Conservation (phyloP, 1,140 invertebrate genomes). For the Papilio aristodemus region DNA sequence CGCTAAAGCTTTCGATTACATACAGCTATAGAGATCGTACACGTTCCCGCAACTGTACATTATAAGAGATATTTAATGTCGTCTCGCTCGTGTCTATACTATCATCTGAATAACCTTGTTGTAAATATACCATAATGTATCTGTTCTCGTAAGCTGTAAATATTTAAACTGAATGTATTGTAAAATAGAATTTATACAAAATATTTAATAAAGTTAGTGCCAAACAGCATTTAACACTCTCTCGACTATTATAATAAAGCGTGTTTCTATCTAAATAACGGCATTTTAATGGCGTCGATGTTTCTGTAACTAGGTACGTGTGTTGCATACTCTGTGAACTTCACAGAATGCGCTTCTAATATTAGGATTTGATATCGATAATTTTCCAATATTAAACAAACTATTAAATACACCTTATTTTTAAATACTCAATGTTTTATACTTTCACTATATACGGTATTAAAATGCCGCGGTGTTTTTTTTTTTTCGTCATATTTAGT, state of each 20-base stretch:
- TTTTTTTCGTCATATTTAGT: not conserved
- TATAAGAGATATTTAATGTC: constrained; percentile 15
- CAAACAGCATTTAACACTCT: constrained; percentile 71
- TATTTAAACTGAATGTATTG: constrained; percentile 67
- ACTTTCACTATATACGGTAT: constrained; percentile 27
- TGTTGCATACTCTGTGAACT: constrained; percentile 32
- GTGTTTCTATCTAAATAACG: constrained; percentile 29
- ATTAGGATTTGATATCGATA: constrained; percentile 49
- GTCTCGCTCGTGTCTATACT: constrained; percentile 30
- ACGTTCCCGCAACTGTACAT: constrained; percentile 47
- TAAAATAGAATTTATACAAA: constrained; percentile 63
- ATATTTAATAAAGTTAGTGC: constrained; percentile 76
- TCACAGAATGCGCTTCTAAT: constrained; percentile 57
- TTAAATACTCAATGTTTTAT: constrained; percentile 27
- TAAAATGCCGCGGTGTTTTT: not conserved
- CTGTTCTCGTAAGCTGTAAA: constrained; percentile 70
- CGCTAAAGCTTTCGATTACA: constrained; percentile 49
- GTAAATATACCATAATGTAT: constrained; percentile 63
- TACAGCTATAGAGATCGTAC: constrained; percentile 58
- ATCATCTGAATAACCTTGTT: constrained; percentile 40
- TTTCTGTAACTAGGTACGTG: constrained; percentile 24
- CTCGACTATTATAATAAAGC: constrained; percentile 56
- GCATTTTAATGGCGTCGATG: constrained; percentile 19
- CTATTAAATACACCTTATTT: constrained; percentile 25
- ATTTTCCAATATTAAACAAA: constrained; percentile 28